Conservation (phyloP, 2,797 vertebrate genomes). For the Liasis olivaceus region DNA sequence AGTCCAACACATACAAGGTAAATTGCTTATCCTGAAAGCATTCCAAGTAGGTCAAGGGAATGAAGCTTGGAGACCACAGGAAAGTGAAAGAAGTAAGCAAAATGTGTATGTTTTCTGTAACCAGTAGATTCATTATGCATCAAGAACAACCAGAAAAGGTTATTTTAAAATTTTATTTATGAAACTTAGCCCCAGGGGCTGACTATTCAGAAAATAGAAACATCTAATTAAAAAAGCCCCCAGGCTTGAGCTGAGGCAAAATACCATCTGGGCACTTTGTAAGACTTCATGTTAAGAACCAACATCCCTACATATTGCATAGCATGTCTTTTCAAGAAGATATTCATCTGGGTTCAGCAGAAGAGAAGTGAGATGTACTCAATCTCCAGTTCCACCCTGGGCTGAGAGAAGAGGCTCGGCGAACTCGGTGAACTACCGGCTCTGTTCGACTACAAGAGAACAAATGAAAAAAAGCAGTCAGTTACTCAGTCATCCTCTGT, state of each 20-base stretch:
- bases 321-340: neutral
- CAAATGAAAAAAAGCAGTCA: neutral
- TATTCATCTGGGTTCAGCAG: neutral
- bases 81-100: neutral
- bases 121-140: neutral
- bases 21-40: neutral
- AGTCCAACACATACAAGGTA: neutral
- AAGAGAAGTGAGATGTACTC: neutral
- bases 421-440: slow-evolving; percentile 12
- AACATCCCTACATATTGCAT: neutral
- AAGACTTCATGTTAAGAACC: neutral
- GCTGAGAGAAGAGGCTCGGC: neutral
- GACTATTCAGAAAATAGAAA: slow-evolving; percentile 18
- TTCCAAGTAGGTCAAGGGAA: neutral
- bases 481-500: neutral
- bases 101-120: neutral
- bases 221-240: slow-evolving; percentile 19
- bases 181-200: neutral
- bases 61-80: neutral
- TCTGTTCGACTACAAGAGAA: slow-evolving; percentile 29
- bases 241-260: neutral
- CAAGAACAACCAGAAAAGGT: neutral
- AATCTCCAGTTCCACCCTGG: neutral
- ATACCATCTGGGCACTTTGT: slow-evolving; percentile 7
- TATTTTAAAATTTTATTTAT: slow-evolving; percentile 24